Conservation (phyloP, 2,888 invertebrate species). For the Spodoptera littoralis region DNA sequence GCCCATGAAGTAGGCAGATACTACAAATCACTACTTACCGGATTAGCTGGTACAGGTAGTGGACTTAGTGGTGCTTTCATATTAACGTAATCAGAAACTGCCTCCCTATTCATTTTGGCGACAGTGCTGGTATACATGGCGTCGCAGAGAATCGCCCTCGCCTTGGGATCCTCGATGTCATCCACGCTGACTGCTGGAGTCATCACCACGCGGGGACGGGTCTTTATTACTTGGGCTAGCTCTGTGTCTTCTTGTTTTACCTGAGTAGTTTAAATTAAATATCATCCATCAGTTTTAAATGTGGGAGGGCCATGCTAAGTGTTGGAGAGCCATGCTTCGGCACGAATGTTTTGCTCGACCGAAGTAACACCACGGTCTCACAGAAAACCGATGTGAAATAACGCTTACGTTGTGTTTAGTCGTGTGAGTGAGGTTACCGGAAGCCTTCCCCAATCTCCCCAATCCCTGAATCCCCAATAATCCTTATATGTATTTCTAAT, state of each 20-base stretch:
- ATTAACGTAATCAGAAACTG: slow-evolving; percentile 30
- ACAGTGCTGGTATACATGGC: slow-evolving; percentile 69
- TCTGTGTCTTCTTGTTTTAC: slow-evolving; percentile 53
- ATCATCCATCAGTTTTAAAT: no score
- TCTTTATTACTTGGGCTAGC: slow-evolving; percentile 57
- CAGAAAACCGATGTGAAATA: no score
- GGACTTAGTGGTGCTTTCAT: slow-evolving; percentile 59
- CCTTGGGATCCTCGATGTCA: slow-evolving; percentile 61
- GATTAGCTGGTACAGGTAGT: slow-evolving; percentile 52
- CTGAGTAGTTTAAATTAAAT: slow-evolving; percentile 1
- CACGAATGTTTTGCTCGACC: no score
- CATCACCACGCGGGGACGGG: slow-evolving; percentile 73
- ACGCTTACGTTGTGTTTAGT: no score
- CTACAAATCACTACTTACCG: slow-evolving; percentile 46
- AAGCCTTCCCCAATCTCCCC: no score
- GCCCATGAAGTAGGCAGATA: no score
- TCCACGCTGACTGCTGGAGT: slow-evolving; percentile 74
- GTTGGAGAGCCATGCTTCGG: no score
- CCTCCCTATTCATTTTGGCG: slow-evolving; percentile 43
- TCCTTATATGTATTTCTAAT: no score
- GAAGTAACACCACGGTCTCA: no score
- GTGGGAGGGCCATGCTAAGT: no score
- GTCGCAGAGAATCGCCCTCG: slow-evolving; percentile 59
- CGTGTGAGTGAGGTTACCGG: no score
- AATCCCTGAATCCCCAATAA: no score